A percentile compares a stretch with the other conserved stretches of the same genome.
Evolutionary conservation across 1,140 invertebrate species (phyloP).

Genomic region (Rhopalosiphum maidis): DNA sequence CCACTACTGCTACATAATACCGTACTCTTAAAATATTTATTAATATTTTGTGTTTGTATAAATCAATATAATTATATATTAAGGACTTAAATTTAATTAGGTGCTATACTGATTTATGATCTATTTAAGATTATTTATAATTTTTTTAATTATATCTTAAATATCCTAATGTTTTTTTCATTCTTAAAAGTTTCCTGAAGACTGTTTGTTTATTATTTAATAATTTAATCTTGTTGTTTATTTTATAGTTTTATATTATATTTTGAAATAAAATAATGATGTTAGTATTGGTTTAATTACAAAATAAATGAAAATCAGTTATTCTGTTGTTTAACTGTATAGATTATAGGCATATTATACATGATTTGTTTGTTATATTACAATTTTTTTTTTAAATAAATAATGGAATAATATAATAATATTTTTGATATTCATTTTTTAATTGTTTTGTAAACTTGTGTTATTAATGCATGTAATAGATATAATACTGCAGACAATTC

Average conservation of each 20-base stretch:
- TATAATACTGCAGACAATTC: too few relatives aligned
- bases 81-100: background rate
- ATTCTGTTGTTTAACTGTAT: too few relatives aligned
- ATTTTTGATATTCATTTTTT: background rate
- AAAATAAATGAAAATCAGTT: too few relatives aligned
- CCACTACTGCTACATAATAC: background rate
- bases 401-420: background rate
- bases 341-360: background rate
- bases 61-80: background rate
- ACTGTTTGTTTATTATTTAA: conserved; percentile 41
- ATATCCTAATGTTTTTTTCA: background rate
- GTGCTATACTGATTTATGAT: conserved; percentile 25
- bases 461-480: too few relatives aligned
- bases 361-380: conserved; percentile 15
- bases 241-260: conserved; percentile 43
- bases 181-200: background rate
- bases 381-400: background rate
- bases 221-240: conserved; percentile 27
- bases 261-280: background rate
- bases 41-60: conserved; percentile 30
- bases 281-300: background rate
- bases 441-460: background rate
- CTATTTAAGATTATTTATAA: conserved; percentile 12
- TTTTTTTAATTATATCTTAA: background rate
- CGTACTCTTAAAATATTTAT: background rate